Percentiles rank a stretch among this genome's conserved stretches.
Conservation (phyloP, 2,888 invertebrate species). For the Balanococcus diminutus region DNA sequence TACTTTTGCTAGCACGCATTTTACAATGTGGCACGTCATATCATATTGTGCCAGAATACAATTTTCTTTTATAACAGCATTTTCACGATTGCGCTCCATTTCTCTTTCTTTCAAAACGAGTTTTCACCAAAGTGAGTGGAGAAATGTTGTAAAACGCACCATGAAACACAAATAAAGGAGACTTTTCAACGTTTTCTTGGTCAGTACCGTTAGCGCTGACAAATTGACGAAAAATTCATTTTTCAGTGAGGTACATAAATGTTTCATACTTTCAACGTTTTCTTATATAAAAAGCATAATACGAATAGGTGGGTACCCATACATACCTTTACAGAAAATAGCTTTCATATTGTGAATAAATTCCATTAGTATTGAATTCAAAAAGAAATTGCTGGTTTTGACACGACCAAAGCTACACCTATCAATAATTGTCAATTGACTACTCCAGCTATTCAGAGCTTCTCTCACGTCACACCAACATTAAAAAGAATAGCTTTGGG, state of each 20-base stretch:
- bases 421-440: no score
- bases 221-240: constrained; percentile 11
- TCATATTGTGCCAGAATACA: constrained; percentile 25
- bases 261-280: neutral
- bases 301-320: no score
- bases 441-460: no score
- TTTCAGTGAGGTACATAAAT: neutral
- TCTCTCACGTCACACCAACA: no score
- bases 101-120: constrained; percentile 2
- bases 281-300: no score
- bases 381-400: no score
- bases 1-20: neutral
- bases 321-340: neutral
- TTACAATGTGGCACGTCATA: constrained; percentile 16
- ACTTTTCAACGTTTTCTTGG: neutral
- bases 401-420: no score
- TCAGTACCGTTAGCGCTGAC: constrained; percentile 1
- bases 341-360: neutral
- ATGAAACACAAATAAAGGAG: constrained; percentile 15
- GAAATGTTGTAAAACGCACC: constrained; percentile 23
- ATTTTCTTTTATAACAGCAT: constrained; percentile 32
- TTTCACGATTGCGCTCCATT: constrained; percentile 29
- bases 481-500: no score
- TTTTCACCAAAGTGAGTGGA: neutral
- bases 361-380: no score